Conservation (phyloP, 2,113 vertebrate genomes). For the Neotoma lepida region DNA sequence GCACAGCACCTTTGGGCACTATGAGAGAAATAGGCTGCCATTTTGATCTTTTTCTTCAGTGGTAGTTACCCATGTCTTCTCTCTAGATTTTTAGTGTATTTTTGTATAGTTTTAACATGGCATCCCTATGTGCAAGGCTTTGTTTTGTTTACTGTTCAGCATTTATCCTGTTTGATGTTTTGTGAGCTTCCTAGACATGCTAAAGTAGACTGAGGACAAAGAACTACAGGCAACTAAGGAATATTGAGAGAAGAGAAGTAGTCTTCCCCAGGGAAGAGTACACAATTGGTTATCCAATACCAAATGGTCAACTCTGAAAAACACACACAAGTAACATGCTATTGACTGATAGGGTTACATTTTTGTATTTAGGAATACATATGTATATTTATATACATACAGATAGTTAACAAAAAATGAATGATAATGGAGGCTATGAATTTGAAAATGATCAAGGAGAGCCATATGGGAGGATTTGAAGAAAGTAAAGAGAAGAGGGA, state of each 20-base stretch:
- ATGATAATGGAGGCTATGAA: background rate
- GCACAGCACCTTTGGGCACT: no score
- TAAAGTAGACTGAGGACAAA: background rate
- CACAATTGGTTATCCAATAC: background rate
- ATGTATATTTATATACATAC: background rate
- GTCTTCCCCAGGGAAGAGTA: background rate
- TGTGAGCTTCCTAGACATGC: background rate
- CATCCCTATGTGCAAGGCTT: background rate
- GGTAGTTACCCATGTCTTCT: background rate
- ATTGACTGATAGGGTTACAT: background rate
- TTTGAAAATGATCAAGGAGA: background rate
- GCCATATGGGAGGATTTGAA: background rate
- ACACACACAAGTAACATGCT: background rate
- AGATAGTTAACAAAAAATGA: background rate
- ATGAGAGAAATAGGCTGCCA: no score
- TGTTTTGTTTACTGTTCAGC: background rate
- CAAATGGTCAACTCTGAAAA: background rate
- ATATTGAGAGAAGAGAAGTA: background rate
- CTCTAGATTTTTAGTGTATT: background rate
- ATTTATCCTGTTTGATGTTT: constrained; percentile 1
- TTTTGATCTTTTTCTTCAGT: background rate
- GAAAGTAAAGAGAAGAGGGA: background rate
- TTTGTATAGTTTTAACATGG: background rate
- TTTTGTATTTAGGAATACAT: background rate
- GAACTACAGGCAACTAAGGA: background rate